Base-by-base conservation (phyloP, 1,140 invertebrate genomes). In the Globodera rostochiensis region DNA sequence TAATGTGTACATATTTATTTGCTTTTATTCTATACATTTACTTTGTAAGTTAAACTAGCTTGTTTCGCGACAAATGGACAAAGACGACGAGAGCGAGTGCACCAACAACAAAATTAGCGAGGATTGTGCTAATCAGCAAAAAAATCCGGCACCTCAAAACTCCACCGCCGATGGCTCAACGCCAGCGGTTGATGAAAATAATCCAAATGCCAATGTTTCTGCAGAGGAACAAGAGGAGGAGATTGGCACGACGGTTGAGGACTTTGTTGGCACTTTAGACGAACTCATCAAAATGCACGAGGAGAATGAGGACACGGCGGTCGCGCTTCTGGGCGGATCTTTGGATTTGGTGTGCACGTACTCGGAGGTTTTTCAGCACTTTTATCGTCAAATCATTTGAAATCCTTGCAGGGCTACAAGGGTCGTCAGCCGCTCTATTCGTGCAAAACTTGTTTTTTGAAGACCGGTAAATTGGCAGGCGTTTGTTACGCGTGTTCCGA, bases 401-500 rank as follows among this genome's bases (percentile, higher is more conserved):
- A 15, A 5, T 50, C 25, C 9, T 87, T 88, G 67, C 71, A 98
- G 94, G 97, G 97, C 8, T 96, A 98, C 88, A 93, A 98, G 57
- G 93, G 94, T 80, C 92, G 97, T 7, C 97, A 99, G 91, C 95
- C 96, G 1, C 88, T 99, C 0, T 99, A 98, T 91, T 94, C 96
- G 0, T 99, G 97, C 89, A 91, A 94, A 75, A 98, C 96, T 0
- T 99, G 97, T 90, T 93, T 93, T 79, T 91, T 89, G 8, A 84
- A 86, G 64, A 82, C 87, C 19, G 92, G 93, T 82, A 93, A 84
- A 90, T 91, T 79, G 95, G 95, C 77, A 60, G 88, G 89, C n/a
- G 73, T 98, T 36, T 99, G 97, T 91, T 91, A 98, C 6, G 97
- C 96, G 19, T 99, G 97, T 90, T 95, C 94, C 87, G 94, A 95